phyloP scores from a whole-genome alignment of 2,888 invertebrate genomes.

The Serrognathus titanus region DNA sequence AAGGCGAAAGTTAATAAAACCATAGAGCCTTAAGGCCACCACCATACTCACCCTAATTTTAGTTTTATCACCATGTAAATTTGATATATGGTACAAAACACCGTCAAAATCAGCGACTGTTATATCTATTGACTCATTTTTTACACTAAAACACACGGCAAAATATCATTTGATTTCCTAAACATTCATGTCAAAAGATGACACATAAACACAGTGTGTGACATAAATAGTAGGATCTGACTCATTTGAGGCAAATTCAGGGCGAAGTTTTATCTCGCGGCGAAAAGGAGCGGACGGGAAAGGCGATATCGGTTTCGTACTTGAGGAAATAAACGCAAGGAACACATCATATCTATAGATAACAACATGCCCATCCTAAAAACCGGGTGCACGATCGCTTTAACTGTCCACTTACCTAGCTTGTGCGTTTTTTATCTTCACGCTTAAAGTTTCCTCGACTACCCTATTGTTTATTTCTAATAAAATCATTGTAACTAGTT shows the following conservation, averaged over 20 bases:
- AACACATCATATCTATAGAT: slow-evolving; percentile 8
- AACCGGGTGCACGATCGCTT: slow-evolving; percentile 11
- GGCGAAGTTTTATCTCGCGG: background rate
- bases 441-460: slow-evolving; percentile 92
- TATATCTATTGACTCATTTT: slow-evolving; percentile 94
- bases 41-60: slow-evolving; percentile 84
- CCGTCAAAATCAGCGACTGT: slow-evolving; percentile 98
- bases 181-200: background rate
- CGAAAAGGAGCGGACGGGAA: background rate
- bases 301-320: background rate
- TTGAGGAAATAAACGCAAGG: background rate
- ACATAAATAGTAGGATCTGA: slow-evolving; percentile 16
- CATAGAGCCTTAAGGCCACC: background rate
- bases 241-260: slow-evolving; percentile 1
- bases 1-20: slow-evolving; percentile 15
- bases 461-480: slow-evolving; percentile 99
- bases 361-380: slow-evolving; percentile 18
- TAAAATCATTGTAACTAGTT: slow-evolving; percentile 72
- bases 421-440: slow-evolving; percentile 94
- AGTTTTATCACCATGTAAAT: slow-evolving; percentile 92
- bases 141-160: slow-evolving; percentile 65
- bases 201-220: slow-evolving; percentile 15
- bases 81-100: slow-evolving; percentile 96
- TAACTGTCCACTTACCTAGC: slow-evolving; percentile 75
- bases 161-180: background rate